Evolutionary conservation across 2,113 vertebrate genomes (phyloP), one percentile per base, ranked within the genome.

Genomic region (Hydrolagus affinis): DNA sequence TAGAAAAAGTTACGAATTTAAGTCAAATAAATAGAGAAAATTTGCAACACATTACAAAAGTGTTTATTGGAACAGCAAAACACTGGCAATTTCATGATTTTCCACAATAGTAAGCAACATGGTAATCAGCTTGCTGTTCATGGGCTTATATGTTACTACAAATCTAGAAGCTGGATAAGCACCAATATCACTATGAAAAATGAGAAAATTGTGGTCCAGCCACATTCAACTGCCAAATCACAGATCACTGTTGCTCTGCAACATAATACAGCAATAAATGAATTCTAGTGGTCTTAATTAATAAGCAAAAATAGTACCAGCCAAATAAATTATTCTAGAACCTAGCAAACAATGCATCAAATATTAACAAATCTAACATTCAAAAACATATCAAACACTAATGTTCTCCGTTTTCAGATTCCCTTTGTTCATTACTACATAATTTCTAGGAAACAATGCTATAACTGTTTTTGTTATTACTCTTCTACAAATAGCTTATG

Each of bases 21-120:
- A 15, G 15, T 69, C 17, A 69, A 69, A 69, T 69, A 69, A 69
- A 69, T 15, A 69, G 17, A 21, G 15, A 7, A 69, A 7, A 69
- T 69, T 69, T 15, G 21, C 6, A 15, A 21, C 66, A 69, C 66
- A 15, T 69, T 83, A 83, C 66, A 83, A 83, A 89, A 94, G 90
- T 91, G 88, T 95, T 94, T 95, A 96, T 95, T 95, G 90, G 93
- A 93, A 97, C 94, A 94, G 93, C 92, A 91, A 91, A 44, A 94
- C 90, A 86, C 90, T 89, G 90, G 87, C 90, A 88, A 86, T 86
- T 86, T 83, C 87, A 76, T 88, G 89, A 88, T 89, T 91, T 88
- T 92, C 89, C 91, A 91, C 87, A 87, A 90, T 89, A 89, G 86
- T 88, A 87, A 86, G 90, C 89, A 90, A 91, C 91, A 85, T 86